Evolutionary conservation across 2,113 vertebrate species (phyloP).

Genomic region (Antechinus flavipes): DNA sequence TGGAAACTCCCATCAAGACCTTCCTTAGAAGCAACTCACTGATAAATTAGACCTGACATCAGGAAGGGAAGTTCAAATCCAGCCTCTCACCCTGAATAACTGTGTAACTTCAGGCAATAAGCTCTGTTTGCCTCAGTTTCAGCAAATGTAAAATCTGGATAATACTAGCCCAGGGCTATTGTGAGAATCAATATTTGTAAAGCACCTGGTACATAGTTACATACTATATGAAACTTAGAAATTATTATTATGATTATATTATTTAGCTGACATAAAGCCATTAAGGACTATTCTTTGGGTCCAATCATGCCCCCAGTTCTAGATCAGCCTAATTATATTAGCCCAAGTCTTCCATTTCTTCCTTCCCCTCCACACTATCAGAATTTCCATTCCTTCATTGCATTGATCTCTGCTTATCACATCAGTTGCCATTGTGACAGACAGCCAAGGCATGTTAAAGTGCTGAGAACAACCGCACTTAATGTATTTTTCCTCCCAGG

Average conservation of each 20-base stretch:
- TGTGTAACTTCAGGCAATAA: neutral
- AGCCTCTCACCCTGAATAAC: neutral
- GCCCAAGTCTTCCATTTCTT: neutral
- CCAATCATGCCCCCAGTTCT: neutral
- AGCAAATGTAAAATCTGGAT: neutral
- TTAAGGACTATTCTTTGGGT: neutral
- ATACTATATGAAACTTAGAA: neutral
- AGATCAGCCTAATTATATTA: neutral
- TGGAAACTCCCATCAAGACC: neutral
- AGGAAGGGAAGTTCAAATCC: neutral
- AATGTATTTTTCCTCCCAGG: neutral
- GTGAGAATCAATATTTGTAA: neutral
- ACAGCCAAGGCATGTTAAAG: neutral
- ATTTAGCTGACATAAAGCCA: neutral
- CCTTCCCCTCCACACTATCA: neutral
- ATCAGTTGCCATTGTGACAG: neutral
- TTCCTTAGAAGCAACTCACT: neutral
- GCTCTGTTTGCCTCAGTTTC: neutral
- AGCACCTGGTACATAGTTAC: neutral
- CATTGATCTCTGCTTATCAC: neutral
- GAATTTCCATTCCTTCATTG: neutral
- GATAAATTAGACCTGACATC: neutral
- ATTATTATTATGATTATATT: neutral
- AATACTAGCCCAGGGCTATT: neutral
- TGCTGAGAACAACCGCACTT: neutral